phyloP scores from a whole-genome alignment of 2,797 vertebrate genomes.

The Agapornis canus region DNA sequence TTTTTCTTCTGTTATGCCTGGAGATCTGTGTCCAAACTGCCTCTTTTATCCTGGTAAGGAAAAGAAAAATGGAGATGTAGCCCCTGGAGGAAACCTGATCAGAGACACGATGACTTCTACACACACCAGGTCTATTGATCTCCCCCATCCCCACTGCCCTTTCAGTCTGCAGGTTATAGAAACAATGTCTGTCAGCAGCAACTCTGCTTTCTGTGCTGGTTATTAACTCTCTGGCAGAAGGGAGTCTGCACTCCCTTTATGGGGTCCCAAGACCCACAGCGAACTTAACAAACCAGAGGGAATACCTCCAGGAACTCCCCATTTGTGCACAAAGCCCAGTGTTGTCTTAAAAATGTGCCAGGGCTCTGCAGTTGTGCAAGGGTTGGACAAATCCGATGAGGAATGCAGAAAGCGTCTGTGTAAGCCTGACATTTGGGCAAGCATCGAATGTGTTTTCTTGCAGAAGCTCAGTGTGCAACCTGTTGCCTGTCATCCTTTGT shows the following conservation, averaged over 20 bases:
- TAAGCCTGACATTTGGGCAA: not conserved
- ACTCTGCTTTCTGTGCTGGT: conserved; percentile 22
- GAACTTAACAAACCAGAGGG: not conserved
- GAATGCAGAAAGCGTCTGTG: not conserved
- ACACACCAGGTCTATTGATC: conserved; percentile 44
- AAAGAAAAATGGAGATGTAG: not conserved
- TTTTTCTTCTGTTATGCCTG: not conserved
- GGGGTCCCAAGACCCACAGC: conserved; percentile 13
- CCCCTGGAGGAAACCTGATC: conserved; percentile 56
- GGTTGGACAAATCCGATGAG: not conserved
- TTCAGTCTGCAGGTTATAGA: conserved; percentile 31
- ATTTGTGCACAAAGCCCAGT: not conserved
- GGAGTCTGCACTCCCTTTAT: not conserved
- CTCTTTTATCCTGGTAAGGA: not conserved
- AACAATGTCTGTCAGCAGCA: conserved; percentile 64
- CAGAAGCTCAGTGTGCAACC: not conserved
- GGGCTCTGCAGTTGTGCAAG: not conserved
- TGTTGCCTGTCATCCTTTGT: not conserved
- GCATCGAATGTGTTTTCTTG: not conserved
- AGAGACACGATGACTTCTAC: not conserved
- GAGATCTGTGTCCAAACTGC: not conserved
- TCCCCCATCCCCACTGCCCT: conserved; percentile 34
- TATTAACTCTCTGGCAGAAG: conserved; percentile 19
- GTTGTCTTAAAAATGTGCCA: not conserved
- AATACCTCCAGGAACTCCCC: not conserved